Conservation (phyloP, 2,113 vertebrate species). For the Balaeniceps rex region DNA sequence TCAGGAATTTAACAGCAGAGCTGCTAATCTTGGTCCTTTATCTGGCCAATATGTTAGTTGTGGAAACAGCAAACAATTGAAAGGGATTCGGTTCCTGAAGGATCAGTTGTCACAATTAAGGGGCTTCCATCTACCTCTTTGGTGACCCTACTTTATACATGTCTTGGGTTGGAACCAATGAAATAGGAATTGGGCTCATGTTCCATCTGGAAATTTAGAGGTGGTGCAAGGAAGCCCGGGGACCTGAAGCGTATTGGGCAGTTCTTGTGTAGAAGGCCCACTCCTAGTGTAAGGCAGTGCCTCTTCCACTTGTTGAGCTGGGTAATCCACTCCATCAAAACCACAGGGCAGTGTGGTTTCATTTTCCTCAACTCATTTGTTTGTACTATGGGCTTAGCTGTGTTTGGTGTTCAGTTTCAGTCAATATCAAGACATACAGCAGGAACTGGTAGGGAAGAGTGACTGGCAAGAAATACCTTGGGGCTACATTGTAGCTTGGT, state of each 20-base stretch:
- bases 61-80: background rate
- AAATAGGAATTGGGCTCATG: background rate
- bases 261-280: background rate
- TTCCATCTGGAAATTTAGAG: background rate
- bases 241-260: background rate
- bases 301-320: background rate
- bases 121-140: background rate
- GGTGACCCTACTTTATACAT: background rate
- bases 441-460: background rate
- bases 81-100: background rate
- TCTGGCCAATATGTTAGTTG: background rate
- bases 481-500: background rate
- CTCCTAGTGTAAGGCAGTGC: background rate
- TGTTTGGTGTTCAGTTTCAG: background rate
- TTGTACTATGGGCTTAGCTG: background rate
- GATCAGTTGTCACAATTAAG: background rate
- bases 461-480: background rate
- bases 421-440: background rate
- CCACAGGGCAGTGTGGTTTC: background rate
- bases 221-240: background rate
- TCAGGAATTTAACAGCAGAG: background rate
- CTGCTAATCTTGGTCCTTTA: background rate
- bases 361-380: background rate
- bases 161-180: background rate
- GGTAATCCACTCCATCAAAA: background rate